Evolutionary conservation across 2,113 vertebrate species (phyloP).

Genomic region (Columbina picui): DNA sequence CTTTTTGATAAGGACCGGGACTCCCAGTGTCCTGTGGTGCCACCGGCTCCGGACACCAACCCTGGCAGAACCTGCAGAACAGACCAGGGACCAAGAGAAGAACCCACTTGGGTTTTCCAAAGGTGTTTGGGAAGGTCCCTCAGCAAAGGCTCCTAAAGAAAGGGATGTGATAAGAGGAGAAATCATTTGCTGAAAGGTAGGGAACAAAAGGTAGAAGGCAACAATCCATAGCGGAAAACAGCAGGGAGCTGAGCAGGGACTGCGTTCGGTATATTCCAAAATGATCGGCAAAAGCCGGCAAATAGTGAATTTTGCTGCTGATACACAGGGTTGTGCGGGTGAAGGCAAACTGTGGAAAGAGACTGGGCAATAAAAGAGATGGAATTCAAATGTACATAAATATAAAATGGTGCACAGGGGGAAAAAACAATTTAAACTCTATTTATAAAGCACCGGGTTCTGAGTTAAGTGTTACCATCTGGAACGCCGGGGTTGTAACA

Average conservation of each 20-base stretch:
- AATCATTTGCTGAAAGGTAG: background rate
- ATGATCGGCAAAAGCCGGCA: background rate
- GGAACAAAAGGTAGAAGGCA: background rate
- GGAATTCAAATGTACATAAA: background rate
- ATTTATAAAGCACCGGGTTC: constrained; percentile 13
- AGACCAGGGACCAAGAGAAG: background rate
- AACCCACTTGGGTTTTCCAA: background rate
- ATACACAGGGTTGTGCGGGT: background rate
- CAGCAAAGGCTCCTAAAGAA: background rate
- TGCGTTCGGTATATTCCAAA: background rate
- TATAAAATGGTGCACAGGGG: constrained; percentile 15
- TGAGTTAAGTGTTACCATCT: background rate
- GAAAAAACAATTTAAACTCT: constrained; percentile 23
- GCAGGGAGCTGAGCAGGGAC: background rate
- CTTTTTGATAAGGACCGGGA: background rate
- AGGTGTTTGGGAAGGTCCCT: background rate
- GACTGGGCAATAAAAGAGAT: constrained; percentile 7
- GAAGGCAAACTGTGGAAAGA: background rate
- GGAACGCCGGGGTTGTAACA: background rate
- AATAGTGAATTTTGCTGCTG: background rate
- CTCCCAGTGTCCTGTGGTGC: background rate
- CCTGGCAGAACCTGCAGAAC: background rate
- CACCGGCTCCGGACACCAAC: background rate
- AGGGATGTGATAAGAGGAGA: background rate
- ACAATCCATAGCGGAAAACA: background rate